These are phyloP conservation scores for Ceyx melanurus DNA, from an alignment of 2,113 vertebrate species.

Conservation along the genomic window DNA sequence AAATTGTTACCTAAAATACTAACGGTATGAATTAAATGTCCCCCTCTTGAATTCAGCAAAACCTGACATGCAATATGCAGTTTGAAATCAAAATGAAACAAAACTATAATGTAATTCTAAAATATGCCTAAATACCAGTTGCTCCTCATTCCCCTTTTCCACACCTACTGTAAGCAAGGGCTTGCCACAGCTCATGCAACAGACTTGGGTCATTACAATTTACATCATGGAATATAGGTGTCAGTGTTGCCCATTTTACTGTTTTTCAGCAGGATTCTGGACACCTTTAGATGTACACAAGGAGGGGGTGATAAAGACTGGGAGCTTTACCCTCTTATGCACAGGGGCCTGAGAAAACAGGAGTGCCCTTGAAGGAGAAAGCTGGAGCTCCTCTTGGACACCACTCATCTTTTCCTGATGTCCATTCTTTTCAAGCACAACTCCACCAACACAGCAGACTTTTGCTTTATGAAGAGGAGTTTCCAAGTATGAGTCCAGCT, in stretches of 20 bases:
- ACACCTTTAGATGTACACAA: not conserved
- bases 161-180: not conserved
- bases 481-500: not conserved
- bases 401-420: not conserved
- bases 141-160: not conserved
- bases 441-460: not conserved
- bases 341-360: not conserved
- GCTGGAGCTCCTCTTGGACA: not conserved
- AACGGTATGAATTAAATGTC: not conserved
- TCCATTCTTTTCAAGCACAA: not conserved
- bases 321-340: not conserved
- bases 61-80: not conserved
- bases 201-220: not conserved
- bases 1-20: not conserved
- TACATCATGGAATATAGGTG: not conserved
- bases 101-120: not conserved
- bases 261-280: not conserved
- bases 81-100: slow-evolving; percentile 9
- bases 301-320: not conserved
- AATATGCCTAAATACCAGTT: not conserved
- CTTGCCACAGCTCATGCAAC: not conserved
- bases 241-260: not conserved
- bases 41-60: slow-evolving; percentile 3
- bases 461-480: not conserved
- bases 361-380: not conserved